Base-by-base conservation (phyloP, 30 jellyfish, hydroid and myxozoan genomes). In the Turritopsis dohrnii region DNA sequence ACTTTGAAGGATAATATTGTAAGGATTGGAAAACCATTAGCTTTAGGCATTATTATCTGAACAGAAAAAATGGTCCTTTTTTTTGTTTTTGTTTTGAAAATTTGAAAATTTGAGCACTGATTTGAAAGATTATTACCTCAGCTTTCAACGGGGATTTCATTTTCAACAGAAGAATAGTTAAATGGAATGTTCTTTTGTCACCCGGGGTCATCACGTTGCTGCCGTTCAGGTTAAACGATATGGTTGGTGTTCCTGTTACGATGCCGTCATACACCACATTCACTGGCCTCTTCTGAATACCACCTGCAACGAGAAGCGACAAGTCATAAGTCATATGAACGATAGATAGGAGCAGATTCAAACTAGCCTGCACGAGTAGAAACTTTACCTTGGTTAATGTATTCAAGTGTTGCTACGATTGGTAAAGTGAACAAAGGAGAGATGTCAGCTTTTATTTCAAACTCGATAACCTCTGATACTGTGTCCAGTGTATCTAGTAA, bases 221-320 rank as follows among this genome's bases (percentile, higher is more conserved):
- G 0, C 72, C 84, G 65, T 66, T 65, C 25, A 82, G 31, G 18
- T 82, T 24, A 72, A 71, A 29, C 7, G 83, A 52, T 52, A 93
- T 87, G 16, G 89, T 26, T 26, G 98, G 98, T 41, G 98, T 85
- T 54, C 98, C 98, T 26, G 79, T 90, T 60, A 86, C 22, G 3
- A 84, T 65, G 1, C 53, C 29, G 18, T 89, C 65, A 21, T 85
- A 71, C 4, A 25, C 31, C n/a, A 26, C 87, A 9, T 54, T 66
- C n/a, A 82, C 66, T 7, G 96, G 91, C 30, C 75, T 82, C 66
- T 91, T 91, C 71, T 28, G 31, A 25, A 81, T 81, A 20, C 73
- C 69, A 41, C 13, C 60, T 41, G 60, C 5, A 41, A 41, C 13
- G 60, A 41, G 9, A 41, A 41, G 60, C 60, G 60, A 13, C 13